Evolutionary conservation across 2,113 vertebrate species (phyloP).

Genomic region (Paramisgurnus dabryanus): DNA sequence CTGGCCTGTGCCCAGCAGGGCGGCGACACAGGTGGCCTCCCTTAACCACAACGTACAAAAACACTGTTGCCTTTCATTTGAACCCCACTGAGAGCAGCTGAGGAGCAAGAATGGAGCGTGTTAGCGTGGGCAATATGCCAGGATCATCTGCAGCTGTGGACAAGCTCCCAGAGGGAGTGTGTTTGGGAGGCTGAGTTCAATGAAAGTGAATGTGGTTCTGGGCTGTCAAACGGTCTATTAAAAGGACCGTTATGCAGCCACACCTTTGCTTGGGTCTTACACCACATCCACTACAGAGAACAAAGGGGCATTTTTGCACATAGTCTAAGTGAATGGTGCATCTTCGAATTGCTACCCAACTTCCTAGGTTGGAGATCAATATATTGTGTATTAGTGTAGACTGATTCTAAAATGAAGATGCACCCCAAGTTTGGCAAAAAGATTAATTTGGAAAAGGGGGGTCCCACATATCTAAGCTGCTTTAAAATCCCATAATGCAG

Average conservation of each 20-base stretch:
- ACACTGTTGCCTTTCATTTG: slow-evolving; percentile 33
- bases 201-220: slow-evolving; percentile 41
- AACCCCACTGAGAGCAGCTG: slow-evolving; percentile 46
- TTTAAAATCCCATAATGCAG: neutral
- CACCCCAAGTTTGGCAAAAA: neutral
- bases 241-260: slow-evolving; percentile 41
- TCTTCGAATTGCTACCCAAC: no score
- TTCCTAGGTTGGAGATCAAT: no score
- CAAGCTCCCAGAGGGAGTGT: slow-evolving; percentile 56
- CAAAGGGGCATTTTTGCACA: neutral
- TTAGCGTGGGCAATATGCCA: slow-evolving; percentile 58
- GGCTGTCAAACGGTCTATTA: slow-evolving; percentile 44
- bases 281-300: slow-evolving; percentile 47
- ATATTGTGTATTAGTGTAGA: no score
- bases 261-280: slow-evolving; percentile 35
- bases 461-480: slow-evolving; percentile 14
- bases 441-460: slow-evolving; percentile 46
- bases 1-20: slow-evolving; percentile 56
- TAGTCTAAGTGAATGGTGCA: slow-evolving; percentile 10
- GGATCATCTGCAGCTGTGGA: slow-evolving; percentile 60
- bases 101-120: slow-evolving; percentile 64
- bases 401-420: no score
- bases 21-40: slow-evolving; percentile 65
- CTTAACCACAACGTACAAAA: slow-evolving; percentile 55
- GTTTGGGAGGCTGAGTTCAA: slow-evolving; percentile 40